Percentiles rank a stretch among this genome's conserved stretches.
These are phyloP conservation scores for Scleropages formosus DNA, from an alignment of 2,797 vertebrate genomes.

Conservation along the genomic window DNA sequence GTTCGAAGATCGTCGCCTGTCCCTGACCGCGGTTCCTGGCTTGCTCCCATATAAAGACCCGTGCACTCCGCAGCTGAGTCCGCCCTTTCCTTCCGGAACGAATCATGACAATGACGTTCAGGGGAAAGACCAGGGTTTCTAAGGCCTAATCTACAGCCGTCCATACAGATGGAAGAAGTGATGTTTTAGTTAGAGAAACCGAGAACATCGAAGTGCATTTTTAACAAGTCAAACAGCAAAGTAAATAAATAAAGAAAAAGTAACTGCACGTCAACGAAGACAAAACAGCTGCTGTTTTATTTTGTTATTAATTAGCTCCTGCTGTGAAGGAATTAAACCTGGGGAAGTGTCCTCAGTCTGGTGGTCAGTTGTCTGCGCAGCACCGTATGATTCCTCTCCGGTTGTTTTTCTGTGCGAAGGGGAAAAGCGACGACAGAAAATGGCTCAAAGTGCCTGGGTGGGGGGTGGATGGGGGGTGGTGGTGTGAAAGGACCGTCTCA, in stretches of 20 bases:
- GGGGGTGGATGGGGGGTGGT: background rate
- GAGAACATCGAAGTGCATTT: background rate
- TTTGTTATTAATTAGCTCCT: background rate
- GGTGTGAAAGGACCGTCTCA: constrained; percentile 10
- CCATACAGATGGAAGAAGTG: background rate
- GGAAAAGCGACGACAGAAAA: background rate
- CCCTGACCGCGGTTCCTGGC: too few species aligned
- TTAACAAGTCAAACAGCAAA: background rate
- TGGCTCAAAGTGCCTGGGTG: background rate
- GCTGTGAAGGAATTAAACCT: background rate
- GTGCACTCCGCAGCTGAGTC: too few species aligned
- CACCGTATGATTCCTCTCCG: background rate
- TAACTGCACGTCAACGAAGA: too few species aligned
- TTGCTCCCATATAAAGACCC: too few species aligned
- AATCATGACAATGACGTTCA: too few species aligned
- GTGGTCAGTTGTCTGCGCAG: background rate
- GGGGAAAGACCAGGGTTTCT: background rate
- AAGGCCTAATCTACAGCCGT: background rate
- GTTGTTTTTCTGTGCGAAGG: background rate
- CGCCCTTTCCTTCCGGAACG: too few species aligned
- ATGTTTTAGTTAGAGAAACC: background rate
- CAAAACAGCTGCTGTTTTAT: background rate
- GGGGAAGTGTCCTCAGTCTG: background rate
- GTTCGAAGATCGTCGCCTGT: too few species aligned
- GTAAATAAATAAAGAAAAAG: background rate